Percentiles rank a stretch among this genome's conserved stretches.
These are phyloP conservation scores for Euclidia mi DNA, from an alignment of 2,888 invertebrate species.

Conservation along the genomic window DNA sequence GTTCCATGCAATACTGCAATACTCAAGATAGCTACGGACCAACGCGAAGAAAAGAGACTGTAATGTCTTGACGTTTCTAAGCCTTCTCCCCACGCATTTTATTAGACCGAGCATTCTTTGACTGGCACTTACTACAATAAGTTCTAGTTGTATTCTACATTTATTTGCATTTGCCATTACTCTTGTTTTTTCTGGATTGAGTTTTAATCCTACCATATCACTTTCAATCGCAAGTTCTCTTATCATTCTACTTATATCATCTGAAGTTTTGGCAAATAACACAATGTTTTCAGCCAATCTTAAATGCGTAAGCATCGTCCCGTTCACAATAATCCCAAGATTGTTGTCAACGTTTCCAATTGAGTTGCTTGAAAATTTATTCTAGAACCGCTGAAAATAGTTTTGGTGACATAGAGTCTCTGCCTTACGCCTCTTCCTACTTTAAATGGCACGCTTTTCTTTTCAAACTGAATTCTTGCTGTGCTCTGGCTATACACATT, in stretches of 20 bases:
- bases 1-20: too few species aligned
- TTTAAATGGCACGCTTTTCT: too few species aligned
- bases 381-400: too few species aligned
- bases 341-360: too few species aligned
- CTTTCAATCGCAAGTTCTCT: constrained; percentile 31
- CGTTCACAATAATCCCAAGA: neutral
- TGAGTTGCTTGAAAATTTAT: neutral
- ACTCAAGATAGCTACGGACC: too few species aligned
- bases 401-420: too few species aligned
- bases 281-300: constrained; percentile 39
- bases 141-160: neutral
- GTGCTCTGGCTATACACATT: neutral
- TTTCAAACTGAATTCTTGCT: constrained; percentile 1
- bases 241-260: constrained; percentile 28
- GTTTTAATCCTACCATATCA: constrained; percentile 22
- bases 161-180: constrained; percentile 7
- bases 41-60: too few species aligned
- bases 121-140: too few species aligned
- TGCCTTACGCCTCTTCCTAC: constrained; percentile 3
- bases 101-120: too few species aligned
- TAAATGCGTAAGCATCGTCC: constrained; percentile 5
- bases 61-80: too few species aligned
- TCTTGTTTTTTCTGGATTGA: constrained; percentile 22
- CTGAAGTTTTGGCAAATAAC: constrained; percentile 32
- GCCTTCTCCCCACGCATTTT: too few species aligned